phyloP scores from a whole-genome alignment of 1,140 invertebrate genomes.

The Papilio helenus region DNA sequence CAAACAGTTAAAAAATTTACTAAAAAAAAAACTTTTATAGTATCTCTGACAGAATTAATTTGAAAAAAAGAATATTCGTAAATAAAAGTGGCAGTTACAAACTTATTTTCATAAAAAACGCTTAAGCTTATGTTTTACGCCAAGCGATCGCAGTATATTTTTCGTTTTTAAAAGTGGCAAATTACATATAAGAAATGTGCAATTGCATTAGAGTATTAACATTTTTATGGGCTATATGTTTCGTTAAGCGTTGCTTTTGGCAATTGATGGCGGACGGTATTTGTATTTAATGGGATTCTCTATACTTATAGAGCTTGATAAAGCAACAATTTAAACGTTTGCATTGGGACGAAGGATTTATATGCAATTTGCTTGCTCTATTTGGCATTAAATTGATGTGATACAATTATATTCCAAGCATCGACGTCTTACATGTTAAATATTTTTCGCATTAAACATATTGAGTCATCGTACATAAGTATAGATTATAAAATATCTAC shows the following conservation, averaged over 20 bases:
- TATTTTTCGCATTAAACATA: neutral
- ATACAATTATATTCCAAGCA: neutral
- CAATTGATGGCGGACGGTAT: constrained; percentile 71
- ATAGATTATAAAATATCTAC: neutral
- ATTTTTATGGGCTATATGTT: constrained; percentile 81
- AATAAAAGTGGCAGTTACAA: neutral
- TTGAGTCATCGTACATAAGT: too few species aligned
- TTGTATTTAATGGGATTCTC: constrained; percentile 66
- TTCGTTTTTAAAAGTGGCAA: constrained; percentile 77
- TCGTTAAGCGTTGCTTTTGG: constrained; percentile 55
- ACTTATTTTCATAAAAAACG: constrained; percentile 30
- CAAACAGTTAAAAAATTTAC: neutral
- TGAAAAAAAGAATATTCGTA: neutral
- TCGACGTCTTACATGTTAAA: neutral
- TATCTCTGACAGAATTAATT: neutral
- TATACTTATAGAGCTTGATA: constrained; percentile 49
- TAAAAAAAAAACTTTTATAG: neutral
- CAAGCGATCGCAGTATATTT: constrained; percentile 55
- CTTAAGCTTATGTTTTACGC: constrained; percentile 47
- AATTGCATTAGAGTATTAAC: constrained; percentile 78
- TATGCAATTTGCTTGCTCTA: constrained; percentile 13
- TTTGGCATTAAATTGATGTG: constrained; percentile 10
- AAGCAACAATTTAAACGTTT: constrained; percentile 48
- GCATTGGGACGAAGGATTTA: constrained; percentile 25
- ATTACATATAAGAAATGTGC: constrained; percentile 78